Evolutionary conservation across 1,140 invertebrate genomes (phyloP).

Genomic region (Eubasilissa regina): DNA sequence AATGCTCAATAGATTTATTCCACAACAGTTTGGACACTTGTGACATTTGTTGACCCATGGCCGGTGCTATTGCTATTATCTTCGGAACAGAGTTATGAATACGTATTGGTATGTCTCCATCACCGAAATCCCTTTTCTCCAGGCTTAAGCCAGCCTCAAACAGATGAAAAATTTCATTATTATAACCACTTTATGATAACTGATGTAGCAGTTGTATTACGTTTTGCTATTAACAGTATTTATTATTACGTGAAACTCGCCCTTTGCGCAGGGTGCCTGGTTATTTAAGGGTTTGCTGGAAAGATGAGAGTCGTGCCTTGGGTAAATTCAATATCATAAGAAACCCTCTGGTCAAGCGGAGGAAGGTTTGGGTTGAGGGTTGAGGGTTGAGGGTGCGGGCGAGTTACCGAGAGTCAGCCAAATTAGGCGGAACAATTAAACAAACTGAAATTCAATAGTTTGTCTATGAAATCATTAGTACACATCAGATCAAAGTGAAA

Average conservation of each 20-base stretch:
- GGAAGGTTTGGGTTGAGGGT: neutral
- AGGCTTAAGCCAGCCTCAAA: slow-evolving; percentile 36
- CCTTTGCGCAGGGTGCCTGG: neutral
- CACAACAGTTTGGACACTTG: slow-evolving; percentile 42
- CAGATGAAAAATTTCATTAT: neutral
- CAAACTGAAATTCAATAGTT: slow-evolving; percentile 28
- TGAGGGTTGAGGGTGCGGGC: slow-evolving; percentile 8
- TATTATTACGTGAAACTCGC: too few relatives aligned
- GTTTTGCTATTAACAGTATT: too few relatives aligned
- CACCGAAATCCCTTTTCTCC: slow-evolving; percentile 54
- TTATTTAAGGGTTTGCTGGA: slow-evolving; percentile 2
- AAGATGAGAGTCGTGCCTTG: slow-evolving; percentile 15
- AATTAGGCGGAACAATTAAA: slow-evolving; percentile 40
- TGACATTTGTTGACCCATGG: slow-evolving; percentile 44
- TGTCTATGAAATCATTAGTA: neutral
- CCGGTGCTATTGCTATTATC: slow-evolving; percentile 46
- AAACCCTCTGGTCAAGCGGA: slow-evolving; percentile 41
- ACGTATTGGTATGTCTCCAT: slow-evolving; percentile 52
- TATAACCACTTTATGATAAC: too few relatives aligned
- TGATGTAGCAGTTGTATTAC: too few relatives aligned
- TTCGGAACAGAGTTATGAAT: slow-evolving; percentile 56
- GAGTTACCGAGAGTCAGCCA: slow-evolving; percentile 21
- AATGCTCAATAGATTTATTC: slow-evolving; percentile 46
- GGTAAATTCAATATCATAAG: slow-evolving; percentile 59
- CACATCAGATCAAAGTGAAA: too few relatives aligned